Base-by-base conservation (phyloP, 2,797 vertebrate genomes). In the Parauchenoglanis ngamensis region DNA sequence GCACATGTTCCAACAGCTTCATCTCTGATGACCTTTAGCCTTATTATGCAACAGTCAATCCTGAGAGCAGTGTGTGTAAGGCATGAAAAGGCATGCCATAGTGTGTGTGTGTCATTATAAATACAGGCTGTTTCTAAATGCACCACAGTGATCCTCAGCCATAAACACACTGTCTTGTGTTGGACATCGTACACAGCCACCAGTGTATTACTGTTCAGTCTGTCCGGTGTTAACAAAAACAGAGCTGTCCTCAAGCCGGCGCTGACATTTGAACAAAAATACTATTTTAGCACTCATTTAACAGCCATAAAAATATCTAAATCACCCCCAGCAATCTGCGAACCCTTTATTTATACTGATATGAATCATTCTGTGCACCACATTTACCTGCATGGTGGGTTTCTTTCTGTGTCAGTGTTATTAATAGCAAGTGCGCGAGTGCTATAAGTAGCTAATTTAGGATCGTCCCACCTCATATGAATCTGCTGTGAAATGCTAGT, bases 121-220 rank as follows among this genome's bases (percentile, higher is more conserved):
- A 81, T 49, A 65, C 59, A 49, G 80, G 7, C 44, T 31, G 61
- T 52, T 82, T 82, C 61, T 52, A 83, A 67, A 80, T 25, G 17
- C 61, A 52, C 4, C 61, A 31, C 40, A 82, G 61, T 65, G 44
- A 49, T 11, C 25, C 5, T 65, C n/a, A 49, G 25, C 13, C 12
- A 28, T 46, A 63, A n/a, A 81, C 40, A 81, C n/a, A 46, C 44
- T 28, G 61, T 23, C 67, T 35, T 52, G 61, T 31, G 80, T 67
- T n/a, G 78, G 28, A 19, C 49, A 35, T 35, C 35, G 35, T 35
- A 35, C 35, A 35, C 35, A 35, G n/a, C 49, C 52, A 40, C 31
- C 72, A 75, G 72, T 15, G 23, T 15, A 7, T n/a, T 15, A 75
- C 44, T 75, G 72, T 75, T 25, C 44, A 49, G 44, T 75, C 44